Evolutionary conservation across 1,140 invertebrate genomes (phyloP).

Genomic region (Sarcophaga peregrina): DNA sequence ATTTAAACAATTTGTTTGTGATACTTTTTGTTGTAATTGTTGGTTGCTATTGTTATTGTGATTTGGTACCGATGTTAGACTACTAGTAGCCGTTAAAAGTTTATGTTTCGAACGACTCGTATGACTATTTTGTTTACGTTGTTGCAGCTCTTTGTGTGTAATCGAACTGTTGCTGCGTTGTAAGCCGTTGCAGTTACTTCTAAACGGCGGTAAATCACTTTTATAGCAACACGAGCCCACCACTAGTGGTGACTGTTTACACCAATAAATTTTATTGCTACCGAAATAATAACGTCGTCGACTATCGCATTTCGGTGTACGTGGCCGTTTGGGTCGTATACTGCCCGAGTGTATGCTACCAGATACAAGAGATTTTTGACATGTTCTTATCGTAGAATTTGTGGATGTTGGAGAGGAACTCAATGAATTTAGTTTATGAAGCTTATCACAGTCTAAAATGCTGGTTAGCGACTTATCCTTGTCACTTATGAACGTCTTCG

Average conservation of each 20-base stretch:
- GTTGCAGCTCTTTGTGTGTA: slow-evolving; percentile 28
- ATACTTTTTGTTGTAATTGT: not conserved
- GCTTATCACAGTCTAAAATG: not conserved
- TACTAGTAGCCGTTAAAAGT: not conserved
- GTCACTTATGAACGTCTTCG: slow-evolving; percentile 31
- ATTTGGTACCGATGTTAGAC: slow-evolving; percentile 10
- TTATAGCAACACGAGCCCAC: not conserved
- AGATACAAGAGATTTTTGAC: too few relatives aligned
- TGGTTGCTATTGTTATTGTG: not conserved
- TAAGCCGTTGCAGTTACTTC: not conserved
- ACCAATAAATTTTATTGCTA: slow-evolving; percentile 62
- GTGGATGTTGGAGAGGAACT: not conserved
- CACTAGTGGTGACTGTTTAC: slow-evolving; percentile 55
- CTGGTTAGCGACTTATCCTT: slow-evolving; percentile 26
- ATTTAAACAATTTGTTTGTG: not conserved
- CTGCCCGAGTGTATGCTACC: not conserved
- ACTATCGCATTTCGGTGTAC: slow-evolving; percentile 30
- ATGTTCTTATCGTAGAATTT: too few relatives aligned
- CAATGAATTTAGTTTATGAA: not conserved
- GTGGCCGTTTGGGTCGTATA: slow-evolving; percentile 32
- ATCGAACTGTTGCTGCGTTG: slow-evolving; percentile 29
- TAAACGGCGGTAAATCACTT: not conserved
- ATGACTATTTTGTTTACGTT: not conserved
- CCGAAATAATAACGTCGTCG: slow-evolving; percentile 57
- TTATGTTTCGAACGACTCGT: not conserved